These are phyloP conservation scores for Pelosia muscerda DNA, from an alignment of 2,888 invertebrate genomes.

Conservation along the genomic window DNA sequence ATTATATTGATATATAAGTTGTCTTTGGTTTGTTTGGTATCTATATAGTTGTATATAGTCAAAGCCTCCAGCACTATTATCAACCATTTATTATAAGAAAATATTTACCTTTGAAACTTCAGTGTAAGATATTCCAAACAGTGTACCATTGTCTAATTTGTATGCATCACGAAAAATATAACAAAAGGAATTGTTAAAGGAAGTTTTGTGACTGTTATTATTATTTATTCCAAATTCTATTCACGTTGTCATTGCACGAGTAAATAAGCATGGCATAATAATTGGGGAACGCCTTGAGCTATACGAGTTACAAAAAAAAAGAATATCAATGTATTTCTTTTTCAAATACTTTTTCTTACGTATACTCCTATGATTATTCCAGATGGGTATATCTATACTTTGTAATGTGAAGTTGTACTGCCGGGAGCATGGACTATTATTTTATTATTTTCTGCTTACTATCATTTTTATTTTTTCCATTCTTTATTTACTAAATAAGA, in stretches of 20 bases:
- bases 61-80: background rate
- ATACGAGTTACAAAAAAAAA: slow-evolving; percentile 21
- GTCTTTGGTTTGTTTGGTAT: no score
- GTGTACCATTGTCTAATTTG: slow-evolving; percentile 11
- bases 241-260: slow-evolving; percentile 20
- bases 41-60: no score
- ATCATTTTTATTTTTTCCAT: no score
- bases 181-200: slow-evolving; percentile 1
- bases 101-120: background rate
- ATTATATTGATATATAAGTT: no score
- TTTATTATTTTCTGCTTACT: background rate
- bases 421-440: background rate
- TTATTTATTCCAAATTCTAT: slow-evolving; percentile 3
- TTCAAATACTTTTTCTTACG: slow-evolving; percentile 22
- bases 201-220: slow-evolving; percentile 9
- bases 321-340: slow-evolving; percentile 13
- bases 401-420: background rate
- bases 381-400: background rate
- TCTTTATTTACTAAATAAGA: no score
- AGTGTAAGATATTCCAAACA: background rate
- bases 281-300: slow-evolving; percentile 40
- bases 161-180: slow-evolving; percentile 15
- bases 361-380: background rate
- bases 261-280: slow-evolving; percentile 34
- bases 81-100: background rate